Conservation (phyloP, 2,113 vertebrate species). For the Pelusios castaneus region DNA sequence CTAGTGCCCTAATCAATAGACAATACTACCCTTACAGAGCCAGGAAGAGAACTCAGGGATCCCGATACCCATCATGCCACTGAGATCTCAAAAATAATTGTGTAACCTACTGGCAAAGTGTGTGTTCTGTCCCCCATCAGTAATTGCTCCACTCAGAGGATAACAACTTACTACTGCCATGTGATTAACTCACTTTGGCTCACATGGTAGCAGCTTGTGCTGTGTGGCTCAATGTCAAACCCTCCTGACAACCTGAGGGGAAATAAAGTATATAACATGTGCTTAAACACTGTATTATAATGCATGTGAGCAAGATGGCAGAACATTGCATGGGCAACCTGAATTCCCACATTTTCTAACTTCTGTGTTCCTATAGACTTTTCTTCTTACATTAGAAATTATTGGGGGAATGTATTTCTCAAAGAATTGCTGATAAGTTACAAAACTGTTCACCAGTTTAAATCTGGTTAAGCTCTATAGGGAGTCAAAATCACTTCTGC, state of each 20-base stretch:
- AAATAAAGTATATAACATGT: background rate
- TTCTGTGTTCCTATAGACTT: background rate
- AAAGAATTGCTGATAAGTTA: background rate
- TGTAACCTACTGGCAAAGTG: background rate
- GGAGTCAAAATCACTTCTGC: background rate
- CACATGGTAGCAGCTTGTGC: background rate
- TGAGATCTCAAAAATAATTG: rapidly evolving
- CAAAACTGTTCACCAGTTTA: background rate
- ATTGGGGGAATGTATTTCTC: background rate
- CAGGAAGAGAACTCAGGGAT: background rate
- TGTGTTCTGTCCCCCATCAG: background rate
- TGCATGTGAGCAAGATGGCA: background rate
- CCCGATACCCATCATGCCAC: background rate
- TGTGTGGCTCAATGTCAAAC: background rate
- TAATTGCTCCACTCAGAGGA: background rate
- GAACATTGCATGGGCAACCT: background rate
- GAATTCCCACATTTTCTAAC: background rate
- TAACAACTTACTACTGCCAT: background rate
- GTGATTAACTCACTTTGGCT: background rate
- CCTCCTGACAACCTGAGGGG: background rate
- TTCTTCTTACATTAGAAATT: background rate
- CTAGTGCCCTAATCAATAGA: background rate
- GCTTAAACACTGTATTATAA: background rate
- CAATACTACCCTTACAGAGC: background rate
- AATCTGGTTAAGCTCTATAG: background rate